These are phyloP conservation scores for Halocaridina rubra DNA, from an alignment of 2,888 invertebrate species.

Conservation along the genomic window DNA sequence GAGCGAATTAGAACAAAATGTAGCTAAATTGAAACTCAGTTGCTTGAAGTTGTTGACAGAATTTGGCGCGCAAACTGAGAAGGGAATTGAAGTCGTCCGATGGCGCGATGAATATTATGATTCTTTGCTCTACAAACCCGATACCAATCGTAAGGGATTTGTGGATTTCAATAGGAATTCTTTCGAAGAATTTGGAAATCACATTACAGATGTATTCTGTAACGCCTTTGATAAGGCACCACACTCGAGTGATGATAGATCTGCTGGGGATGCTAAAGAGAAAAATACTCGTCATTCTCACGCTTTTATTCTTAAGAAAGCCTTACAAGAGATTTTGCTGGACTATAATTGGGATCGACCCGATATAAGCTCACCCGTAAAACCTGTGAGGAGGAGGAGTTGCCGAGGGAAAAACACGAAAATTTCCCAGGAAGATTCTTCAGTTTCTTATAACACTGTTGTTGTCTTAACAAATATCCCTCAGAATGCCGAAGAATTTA, in stretches of 20 bases:
- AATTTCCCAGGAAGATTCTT: not conserved
- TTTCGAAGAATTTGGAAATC: constrained; percentile 50
- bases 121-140: constrained; percentile 53
- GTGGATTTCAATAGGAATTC: constrained; percentile 42
- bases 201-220: constrained; percentile 32
- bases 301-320: constrained; percentile 56
- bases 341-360: constrained; percentile 63
- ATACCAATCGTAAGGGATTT: constrained; percentile 54
- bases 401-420: not conserved
- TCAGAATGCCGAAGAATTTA: not conserved
- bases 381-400: not conserved
- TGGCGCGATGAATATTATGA: constrained; percentile 61
- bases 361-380: constrained; percentile 62
- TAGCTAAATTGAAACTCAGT: constrained; percentile 39
- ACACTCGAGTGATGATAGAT: not conserved
- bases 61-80: constrained; percentile 63
- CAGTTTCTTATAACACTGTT: constrained; percentile 41
- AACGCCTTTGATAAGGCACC: constrained; percentile 13
- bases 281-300: constrained; percentile 16
- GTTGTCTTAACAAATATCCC: constrained; percentile 55
- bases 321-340: constrained; percentile 54
- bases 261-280: no score
- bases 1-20: constrained; percentile 41
- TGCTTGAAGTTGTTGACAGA: constrained; percentile 57
- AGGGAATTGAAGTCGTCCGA: constrained; percentile 39